Percentiles rank a stretch among this genome's conserved stretches.
These are phyloP conservation scores for Anastrepha obliqua DNA, from an alignment of 1,140 invertebrate genomes.

Conservation along the genomic window DNA sequence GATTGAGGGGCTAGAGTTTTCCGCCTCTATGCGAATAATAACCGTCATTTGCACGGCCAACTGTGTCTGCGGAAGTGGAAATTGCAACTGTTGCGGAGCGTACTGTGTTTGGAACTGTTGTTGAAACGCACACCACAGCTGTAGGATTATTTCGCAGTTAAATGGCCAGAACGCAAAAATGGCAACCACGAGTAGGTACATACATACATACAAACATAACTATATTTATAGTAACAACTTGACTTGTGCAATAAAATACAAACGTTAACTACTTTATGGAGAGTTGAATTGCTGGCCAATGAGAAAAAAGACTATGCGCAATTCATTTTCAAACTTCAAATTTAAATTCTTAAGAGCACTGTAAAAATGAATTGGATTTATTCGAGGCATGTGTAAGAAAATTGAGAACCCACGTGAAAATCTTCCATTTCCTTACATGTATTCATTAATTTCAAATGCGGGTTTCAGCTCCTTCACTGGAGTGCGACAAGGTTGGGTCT, in stretches of 20 bases:
- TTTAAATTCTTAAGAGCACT: no score
- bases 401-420: no score
- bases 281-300: not conserved
- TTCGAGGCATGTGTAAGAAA: no score
- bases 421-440: no score
- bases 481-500: no score
- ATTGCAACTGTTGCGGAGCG: conserved; percentile 39
- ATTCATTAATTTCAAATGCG: no score
- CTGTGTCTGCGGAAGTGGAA: conserved; percentile 44
- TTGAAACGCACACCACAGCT: not conserved
- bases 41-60: conserved; percentile 47
- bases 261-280: conserved; percentile 32
- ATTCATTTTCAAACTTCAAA: not conserved
- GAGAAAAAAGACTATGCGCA: not conserved
- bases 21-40: conserved; percentile 50
- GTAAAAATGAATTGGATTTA: no score
- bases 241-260: conserved; percentile 30
- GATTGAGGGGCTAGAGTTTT: conserved; percentile 9
- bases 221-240: conserved; percentile 5
- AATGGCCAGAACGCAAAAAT: conserved; percentile 16
- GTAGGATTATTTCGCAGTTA: not conserved
- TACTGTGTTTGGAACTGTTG: conserved; percentile 16
- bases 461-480: no score
- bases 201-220: not conserved
- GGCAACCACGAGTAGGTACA: not conserved